Evolutionary conservation across 2,888 invertebrate genomes (phyloP).

Genomic region (Scelioninae gen. 2): DNA sequence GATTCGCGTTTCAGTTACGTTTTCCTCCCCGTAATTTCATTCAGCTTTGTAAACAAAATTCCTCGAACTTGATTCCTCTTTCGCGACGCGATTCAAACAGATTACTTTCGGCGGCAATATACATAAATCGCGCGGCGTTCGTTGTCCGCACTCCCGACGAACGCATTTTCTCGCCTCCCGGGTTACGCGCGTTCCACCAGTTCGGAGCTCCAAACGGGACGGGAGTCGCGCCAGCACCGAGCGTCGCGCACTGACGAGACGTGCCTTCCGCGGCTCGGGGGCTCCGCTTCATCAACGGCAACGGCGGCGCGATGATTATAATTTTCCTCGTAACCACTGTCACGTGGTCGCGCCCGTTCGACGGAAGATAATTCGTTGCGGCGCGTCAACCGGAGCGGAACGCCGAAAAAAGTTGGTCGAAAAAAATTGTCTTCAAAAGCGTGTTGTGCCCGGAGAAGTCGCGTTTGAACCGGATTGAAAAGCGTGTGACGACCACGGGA

Average conservation of each 20-base stretch:
- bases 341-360: constrained; percentile 55
- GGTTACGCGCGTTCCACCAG: constrained; percentile 31
- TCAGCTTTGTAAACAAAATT: too few species aligned
- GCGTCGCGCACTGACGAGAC: constrained; percentile 46
- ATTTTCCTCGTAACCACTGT: constrained; percentile 55
- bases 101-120: too few species aligned
- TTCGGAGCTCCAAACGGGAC: constrained; percentile 22
- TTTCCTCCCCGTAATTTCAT: too few species aligned
- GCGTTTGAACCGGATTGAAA: too few species aligned
- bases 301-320: constrained; percentile 51
- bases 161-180: constrained; percentile 55
- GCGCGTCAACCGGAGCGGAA: constrained; percentile 21
- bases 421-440: too few species aligned
- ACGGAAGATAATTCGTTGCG: constrained; percentile 52
- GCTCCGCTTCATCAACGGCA: constrained; percentile 29
- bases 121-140: too few species aligned
- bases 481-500: too few species aligned
- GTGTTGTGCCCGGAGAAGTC: too few species aligned
- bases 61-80: too few species aligned
- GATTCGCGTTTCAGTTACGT: too few species aligned
- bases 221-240: constrained; percentile 31
- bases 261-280: constrained; percentile 29
- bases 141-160: constrained; percentile 38
- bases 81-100: too few species aligned
- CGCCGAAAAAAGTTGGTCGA: neutral